These are phyloP conservation scores for Chamaea fasciata DNA, from an alignment of 2,113 vertebrate species.

Conservation along the genomic window DNA sequence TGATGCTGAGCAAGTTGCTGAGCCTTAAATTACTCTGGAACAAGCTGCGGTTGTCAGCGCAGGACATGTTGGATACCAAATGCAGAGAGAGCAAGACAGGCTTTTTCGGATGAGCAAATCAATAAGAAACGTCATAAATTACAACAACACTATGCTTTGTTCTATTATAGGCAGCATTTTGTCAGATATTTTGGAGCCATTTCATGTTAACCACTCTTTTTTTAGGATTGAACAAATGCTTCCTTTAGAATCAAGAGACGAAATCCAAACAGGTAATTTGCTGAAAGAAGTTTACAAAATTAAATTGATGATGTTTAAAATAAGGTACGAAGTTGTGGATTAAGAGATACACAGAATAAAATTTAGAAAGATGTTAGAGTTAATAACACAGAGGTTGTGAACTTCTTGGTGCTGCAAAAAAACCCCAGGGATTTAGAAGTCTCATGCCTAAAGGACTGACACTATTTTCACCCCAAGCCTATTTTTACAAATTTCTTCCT, in stretches of 20 bases:
- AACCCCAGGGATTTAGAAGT: background rate
- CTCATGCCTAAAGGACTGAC: background rate
- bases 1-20: background rate
- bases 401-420: background rate
- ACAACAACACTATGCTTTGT: background rate
- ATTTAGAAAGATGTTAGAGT: background rate
- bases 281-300: background rate
- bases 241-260: background rate
- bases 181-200: background rate
- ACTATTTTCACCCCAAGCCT: background rate
- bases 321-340: background rate
- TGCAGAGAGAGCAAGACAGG: background rate
- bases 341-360: background rate
- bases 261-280: background rate
- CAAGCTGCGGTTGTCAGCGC: background rate
- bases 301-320: background rate
- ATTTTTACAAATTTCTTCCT: conserved; percentile 29
- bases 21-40: conserved; percentile 5
- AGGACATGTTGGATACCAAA: background rate
- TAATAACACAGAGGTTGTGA: background rate
- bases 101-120: background rate
- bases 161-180: background rate
- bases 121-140: background rate
- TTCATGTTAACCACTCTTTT: background rate
- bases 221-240: background rate